Conservation (phyloP, 2,888 invertebrate genomes). For the Apamea sordens region DNA sequence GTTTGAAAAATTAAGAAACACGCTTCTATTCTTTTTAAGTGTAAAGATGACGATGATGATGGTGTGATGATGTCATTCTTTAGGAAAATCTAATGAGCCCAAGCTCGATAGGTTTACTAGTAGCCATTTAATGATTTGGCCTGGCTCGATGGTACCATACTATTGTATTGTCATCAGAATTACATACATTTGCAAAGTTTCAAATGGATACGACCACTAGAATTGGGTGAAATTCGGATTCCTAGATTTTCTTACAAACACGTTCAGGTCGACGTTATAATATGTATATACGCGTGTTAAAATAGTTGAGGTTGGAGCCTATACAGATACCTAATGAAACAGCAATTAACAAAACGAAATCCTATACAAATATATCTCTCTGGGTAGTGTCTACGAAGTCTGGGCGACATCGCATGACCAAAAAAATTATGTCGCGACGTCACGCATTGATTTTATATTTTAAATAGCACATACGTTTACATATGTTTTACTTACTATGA, state of each 20-base stretch:
- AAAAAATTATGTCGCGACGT: neutral
- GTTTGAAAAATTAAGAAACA: neutral
- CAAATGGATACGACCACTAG: neutral
- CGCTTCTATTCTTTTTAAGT: neutral
- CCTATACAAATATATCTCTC: slow-evolving; percentile 5
- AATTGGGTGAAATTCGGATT: neutral
- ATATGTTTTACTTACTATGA: slow-evolving; percentile 17
- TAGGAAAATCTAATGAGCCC: neutral
- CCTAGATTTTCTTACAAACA: neutral
- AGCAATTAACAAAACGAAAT: slow-evolving; percentile 13
- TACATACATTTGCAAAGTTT: neutral
- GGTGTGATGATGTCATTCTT: neutral
- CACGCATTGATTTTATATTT: slow-evolving; percentile 26
- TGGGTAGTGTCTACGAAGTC: neutral
- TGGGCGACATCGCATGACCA: slow-evolving; percentile 37
- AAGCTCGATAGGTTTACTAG: neutral
- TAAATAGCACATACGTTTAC: neutral
- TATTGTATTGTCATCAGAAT: neutral
- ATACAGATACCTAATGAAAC: neutral
- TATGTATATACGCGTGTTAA: neutral
- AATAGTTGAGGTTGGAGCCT: neutral
- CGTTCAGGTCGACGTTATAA: neutral
- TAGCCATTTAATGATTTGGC: neutral
- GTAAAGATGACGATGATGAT: neutral
- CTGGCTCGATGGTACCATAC: neutral